Conservation (phyloP, 2,113 vertebrate species). For the Macaca nemestrina region DNA sequence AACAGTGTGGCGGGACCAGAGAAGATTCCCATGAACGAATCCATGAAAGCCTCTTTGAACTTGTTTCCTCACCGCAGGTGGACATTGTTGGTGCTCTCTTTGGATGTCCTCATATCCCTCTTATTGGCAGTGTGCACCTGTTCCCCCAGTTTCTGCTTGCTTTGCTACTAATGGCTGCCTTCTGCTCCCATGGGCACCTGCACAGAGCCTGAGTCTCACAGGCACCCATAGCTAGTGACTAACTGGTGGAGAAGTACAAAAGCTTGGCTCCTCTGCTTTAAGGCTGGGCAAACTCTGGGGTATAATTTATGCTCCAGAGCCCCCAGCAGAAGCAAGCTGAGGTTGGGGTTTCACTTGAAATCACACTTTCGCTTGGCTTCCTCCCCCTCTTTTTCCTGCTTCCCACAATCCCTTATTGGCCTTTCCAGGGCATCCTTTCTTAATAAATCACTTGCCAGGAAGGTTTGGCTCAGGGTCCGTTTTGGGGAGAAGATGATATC, state of each 20-base stretch:
- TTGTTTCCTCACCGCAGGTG: background rate
- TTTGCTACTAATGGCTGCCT: background rate
- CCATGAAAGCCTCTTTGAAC: background rate
- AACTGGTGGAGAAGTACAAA: background rate
- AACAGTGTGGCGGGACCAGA: background rate
- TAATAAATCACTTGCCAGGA: constrained; percentile 24
- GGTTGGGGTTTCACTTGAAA: background rate
- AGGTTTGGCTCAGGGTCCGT: background rate
- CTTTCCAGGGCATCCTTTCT: constrained; percentile 1
- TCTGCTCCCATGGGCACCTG: background rate
- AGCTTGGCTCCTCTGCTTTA: background rate
- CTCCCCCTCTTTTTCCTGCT: background rate
- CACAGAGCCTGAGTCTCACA: background rate
- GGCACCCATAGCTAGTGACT: background rate
- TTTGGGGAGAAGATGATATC: constrained; percentile 35
- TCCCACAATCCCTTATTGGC: background rate
- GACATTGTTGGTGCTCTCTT: background rate
- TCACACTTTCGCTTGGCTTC: background rate
- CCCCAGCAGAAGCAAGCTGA: background rate
- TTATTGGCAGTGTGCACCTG: background rate
- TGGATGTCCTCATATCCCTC: background rate
- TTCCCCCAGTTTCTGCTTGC: background rate
- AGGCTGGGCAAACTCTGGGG: background rate
- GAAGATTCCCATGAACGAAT: constrained; percentile 43
- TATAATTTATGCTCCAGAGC: background rate